These are phyloP conservation scores for Australoheros scitulus DNA, from an alignment of 2,113 vertebrate species.

Conservation along the genomic window DNA sequence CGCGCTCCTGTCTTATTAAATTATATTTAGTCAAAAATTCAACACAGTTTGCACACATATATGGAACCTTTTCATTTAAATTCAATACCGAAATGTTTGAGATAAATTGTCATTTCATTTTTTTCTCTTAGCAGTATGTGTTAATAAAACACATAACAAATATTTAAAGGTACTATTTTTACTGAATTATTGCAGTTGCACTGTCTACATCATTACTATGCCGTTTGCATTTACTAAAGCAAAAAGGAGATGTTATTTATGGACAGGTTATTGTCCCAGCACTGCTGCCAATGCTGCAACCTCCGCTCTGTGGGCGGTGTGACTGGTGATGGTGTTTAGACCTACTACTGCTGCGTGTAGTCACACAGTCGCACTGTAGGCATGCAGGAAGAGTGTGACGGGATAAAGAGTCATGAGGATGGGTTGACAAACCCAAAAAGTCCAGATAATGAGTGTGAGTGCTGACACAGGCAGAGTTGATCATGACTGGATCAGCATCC, in stretches of 20 bases:
- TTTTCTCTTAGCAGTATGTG: background rate
- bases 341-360: conserved; percentile 39
- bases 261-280: conserved; percentile 63
- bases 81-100: background rate
- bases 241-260: conserved; percentile 70
- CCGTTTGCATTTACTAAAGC: conserved; percentile 43
- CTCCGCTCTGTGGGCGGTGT: conserved; percentile 67
- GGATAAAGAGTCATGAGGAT: conserved; percentile 11
- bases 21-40: background rate
- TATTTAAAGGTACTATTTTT: conserved; percentile 24
- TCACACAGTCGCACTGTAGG: conserved; percentile 38
- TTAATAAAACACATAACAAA: conserved; percentile 7
- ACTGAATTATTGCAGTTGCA: conserved; percentile 11
- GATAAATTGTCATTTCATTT: too few relatives aligned
- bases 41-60: background rate
- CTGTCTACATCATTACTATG: conserved; percentile 39
- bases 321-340: conserved; percentile 55
- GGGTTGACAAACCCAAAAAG: conserved; percentile 26
- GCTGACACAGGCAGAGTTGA: conserved; percentile 25
- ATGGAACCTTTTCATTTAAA: background rate
- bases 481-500: conserved; percentile 45
- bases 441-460: conserved; percentile 32
- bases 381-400: conserved; percentile 15
- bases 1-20: background rate
- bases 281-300: conserved; percentile 61